These are phyloP conservation scores for Spea multiplicata DNA, from an alignment of 2,113 vertebrate genomes.

Conservation along the genomic window DNA sequence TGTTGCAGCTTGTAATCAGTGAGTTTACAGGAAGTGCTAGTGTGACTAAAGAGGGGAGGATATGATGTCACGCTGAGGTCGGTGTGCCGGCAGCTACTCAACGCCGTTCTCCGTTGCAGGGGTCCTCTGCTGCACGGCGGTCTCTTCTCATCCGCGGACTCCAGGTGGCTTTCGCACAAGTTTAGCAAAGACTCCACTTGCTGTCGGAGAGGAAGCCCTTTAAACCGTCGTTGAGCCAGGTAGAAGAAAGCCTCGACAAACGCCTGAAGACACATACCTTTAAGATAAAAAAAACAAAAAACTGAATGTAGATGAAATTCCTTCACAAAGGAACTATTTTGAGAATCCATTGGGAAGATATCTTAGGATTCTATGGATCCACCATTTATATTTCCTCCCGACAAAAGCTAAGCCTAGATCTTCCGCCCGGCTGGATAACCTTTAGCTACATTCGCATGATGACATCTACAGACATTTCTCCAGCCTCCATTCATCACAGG, in stretches of 20 bases:
- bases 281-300: slow-evolving; percentile 16
- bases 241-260: slow-evolving; percentile 89
- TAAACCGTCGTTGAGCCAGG: slow-evolving; percentile 84
- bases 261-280: slow-evolving; percentile 92
- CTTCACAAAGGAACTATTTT: neutral
- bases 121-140: slow-evolving; percentile 60
- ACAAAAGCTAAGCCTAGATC: too few relatives aligned
- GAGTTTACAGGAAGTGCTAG: slow-evolving; percentile 28
- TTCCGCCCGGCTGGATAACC: too few relatives aligned
- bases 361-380: too few relatives aligned
- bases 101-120: neutral
- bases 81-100: slow-evolving; percentile 27
- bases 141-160: slow-evolving; percentile 69
- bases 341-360: neutral
- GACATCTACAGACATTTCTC: too few relatives aligned
- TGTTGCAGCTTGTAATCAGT: slow-evolving; percentile 54
- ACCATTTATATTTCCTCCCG: too few relatives aligned
- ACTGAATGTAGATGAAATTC: neutral
- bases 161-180: slow-evolving; percentile 80
- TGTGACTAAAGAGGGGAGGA: slow-evolving; percentile 34
- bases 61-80: slow-evolving; percentile 16
- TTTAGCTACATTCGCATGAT: too few relatives aligned
- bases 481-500: too few relatives aligned
- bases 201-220: slow-evolving; percentile 68
- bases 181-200: slow-evolving; percentile 76